Evolutionary conservation across 2,888 invertebrate genomes (phyloP), one percentile per base, ranked within the genome.

Genomic region (Epirrita christyi): DNA sequence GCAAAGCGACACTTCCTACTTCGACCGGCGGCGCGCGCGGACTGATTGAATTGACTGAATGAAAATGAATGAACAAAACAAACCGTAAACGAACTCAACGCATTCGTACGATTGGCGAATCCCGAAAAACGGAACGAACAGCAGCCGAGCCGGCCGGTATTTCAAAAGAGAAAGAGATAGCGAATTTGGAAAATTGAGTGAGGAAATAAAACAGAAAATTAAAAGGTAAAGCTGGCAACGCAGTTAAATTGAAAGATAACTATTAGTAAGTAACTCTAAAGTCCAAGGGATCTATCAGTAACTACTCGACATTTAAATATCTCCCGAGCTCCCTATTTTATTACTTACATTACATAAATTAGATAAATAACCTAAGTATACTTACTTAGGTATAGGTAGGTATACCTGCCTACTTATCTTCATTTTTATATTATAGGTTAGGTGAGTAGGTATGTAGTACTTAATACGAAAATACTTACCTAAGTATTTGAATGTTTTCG

Each of bases 11-110:
- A 66, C 70, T 66, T 61, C 76, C 73, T 70, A 53, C 70, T 66
- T 55, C 68, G 73, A 71, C 79, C 68, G 73, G 71, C 79, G 75
- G 76, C 76, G 80, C 77, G 78, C 83, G 82, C 76, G 75, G 80
- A 85, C 85, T 83, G 81, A 80, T 73, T 75, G 70, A 73, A 67
- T 7, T 66, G 75, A 74, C 65, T 66, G 71, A 71, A 36, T n/a
- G 10, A n/a, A 32, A 57, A 63, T 55, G 63, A 69, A 70, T 59
- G 66, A 21, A 45, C 29, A n/a, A n/a, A n/a, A n/a, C n/a, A n/a
- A n/a, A n/a, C n/a, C n/a, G 15, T 15, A 10, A 21, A 21, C 21
- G 21, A 21, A 21, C 4, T 43, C 32, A 11, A 14, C 34, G 40
- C 47, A 41, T 43, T 53, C 21, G 55, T 57, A 59, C 50, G 48